Percentiles rank a stretch among this genome's conserved stretches.
phyloP scores from a whole-genome alignment of 2,888 invertebrate species.

The Quadroppia sp. region DNA sequence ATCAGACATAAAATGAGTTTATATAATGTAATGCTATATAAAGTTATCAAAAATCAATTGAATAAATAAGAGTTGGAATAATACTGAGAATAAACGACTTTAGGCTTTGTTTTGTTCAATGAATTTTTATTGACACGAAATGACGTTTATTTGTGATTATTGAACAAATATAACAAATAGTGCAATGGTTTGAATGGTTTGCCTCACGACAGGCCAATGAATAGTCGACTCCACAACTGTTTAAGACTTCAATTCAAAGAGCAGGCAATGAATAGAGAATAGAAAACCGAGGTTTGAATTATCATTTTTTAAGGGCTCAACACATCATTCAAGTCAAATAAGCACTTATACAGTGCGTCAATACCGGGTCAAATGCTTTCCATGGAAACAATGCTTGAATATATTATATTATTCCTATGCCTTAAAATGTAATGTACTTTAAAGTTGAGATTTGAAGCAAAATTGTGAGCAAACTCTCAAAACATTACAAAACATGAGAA shows the following conservation, averaged over 20 bases:
- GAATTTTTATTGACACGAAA: conserved; percentile 9
- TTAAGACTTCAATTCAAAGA: neutral
- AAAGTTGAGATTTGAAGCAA: neutral
- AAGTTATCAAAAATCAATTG: neutral
- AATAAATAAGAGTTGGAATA: neutral
- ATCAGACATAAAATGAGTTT: neutral
- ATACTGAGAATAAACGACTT: too few species aligned
- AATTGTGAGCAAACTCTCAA: conserved; percentile 23
- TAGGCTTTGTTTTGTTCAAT: neutral
- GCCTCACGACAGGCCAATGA: neutral
- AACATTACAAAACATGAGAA: too few species aligned
- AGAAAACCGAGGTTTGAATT: neutral
- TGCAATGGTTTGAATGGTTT: conserved; percentile 32
- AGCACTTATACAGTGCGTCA: neutral
- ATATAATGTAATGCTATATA: neutral
- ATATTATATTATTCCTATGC: neutral
- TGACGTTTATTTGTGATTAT: conserved; percentile 13
- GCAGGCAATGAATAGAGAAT: neutral
- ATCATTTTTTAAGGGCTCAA: conserved; percentile 15
- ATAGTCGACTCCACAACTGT: neutral
- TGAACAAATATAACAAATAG: conserved; percentile 10
- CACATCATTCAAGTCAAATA: neutral
- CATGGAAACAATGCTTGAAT: conserved; percentile 8
- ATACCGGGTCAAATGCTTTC: conserved; percentile 19
- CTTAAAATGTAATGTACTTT: neutral